phyloP scores from a whole-genome alignment of 2,797 vertebrate genomes.

The Xiphorhynchus erythropygius region DNA sequence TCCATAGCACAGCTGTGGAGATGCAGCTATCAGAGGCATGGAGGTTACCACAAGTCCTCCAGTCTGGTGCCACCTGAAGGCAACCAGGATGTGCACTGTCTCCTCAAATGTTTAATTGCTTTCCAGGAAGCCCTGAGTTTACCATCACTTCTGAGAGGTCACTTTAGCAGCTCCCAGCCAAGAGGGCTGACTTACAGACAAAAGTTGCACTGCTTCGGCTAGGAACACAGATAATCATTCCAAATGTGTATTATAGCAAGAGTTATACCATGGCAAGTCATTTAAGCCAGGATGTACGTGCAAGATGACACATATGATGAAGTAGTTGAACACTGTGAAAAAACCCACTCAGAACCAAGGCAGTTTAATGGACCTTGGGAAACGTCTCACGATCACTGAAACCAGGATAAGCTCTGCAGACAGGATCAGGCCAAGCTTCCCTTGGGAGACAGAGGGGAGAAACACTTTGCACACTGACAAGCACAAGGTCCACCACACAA shows the following conservation, averaged over 20 bases:
- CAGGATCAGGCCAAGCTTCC: background rate
- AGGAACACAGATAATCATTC: background rate
- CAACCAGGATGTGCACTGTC: background rate
- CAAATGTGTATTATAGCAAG: background rate
- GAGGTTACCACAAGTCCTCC: background rate
- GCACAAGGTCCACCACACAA: background rate
- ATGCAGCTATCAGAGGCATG: background rate
- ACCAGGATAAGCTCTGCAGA: background rate
- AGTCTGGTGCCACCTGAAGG: background rate
- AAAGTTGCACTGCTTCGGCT: background rate
- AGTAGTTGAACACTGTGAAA: background rate
- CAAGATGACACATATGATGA: rapidly evolving
- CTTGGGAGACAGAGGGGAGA: background rate
- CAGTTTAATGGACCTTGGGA: background rate
- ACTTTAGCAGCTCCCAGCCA: background rate
- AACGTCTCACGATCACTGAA: background rate
- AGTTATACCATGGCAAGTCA: background rate
- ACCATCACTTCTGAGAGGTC: rapidly evolving
- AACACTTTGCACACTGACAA: background rate
- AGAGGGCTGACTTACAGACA: rapidly evolving
- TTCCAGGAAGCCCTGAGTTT: background rate
- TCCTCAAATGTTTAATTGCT: background rate
- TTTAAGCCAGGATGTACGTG: background rate
- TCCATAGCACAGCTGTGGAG: background rate
- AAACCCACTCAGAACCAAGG: background rate